Evolutionary conservation across 2,113 vertebrate species (phyloP).

Genomic region (Stegastes partitus): DNA sequence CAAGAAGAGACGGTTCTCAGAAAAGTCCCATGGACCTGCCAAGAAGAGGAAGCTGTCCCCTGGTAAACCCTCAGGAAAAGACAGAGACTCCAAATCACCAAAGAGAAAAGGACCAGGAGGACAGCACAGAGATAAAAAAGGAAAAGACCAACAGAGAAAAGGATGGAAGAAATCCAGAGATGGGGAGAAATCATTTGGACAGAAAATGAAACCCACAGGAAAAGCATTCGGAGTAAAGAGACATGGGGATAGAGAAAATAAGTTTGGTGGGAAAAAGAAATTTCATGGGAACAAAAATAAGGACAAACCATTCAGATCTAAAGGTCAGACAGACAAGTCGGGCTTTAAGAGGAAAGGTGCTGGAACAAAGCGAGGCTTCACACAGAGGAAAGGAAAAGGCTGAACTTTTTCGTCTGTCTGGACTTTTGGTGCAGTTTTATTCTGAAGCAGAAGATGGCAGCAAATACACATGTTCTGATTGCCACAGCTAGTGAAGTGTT

Average conservation of each 20-base stretch:
- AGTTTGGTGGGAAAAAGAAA: conserved; percentile 68
- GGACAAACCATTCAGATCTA: conserved; percentile 65
- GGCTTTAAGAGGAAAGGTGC: conserved; percentile 67
- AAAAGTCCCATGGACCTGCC: conserved; percentile 35
- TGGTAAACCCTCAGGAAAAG: conserved; percentile 13
- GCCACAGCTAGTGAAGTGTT: neutral
- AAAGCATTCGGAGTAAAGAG: conserved; percentile 69
- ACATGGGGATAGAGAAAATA: conserved; percentile 43
- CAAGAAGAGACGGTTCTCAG: conserved; percentile 69
- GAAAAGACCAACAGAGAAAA: conserved; percentile 19
- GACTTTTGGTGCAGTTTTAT: conserved; percentile 14
- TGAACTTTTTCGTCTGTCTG: conserved; percentile 38
- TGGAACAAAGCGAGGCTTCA: conserved; percentile 73
- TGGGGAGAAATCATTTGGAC: conserved; percentile 58
- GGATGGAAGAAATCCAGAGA: conserved; percentile 60
- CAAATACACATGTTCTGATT: neutral
- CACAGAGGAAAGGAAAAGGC: conserved; percentile 78
- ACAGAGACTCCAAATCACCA: conserved; percentile 44
- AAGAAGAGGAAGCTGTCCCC: conserved; percentile 76
- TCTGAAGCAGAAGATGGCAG: conserved; percentile 40
- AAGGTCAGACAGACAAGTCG: conserved; percentile 67
- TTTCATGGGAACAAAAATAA: conserved; percentile 62
- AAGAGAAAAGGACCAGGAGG: conserved; percentile 30
- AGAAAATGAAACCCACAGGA: conserved; percentile 44
- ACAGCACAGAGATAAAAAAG: conserved; percentile 12